These are phyloP conservation scores for Drosophila ambigua DNA, from an alignment of 1,140 invertebrate genomes.

Conservation along the genomic window DNA sequence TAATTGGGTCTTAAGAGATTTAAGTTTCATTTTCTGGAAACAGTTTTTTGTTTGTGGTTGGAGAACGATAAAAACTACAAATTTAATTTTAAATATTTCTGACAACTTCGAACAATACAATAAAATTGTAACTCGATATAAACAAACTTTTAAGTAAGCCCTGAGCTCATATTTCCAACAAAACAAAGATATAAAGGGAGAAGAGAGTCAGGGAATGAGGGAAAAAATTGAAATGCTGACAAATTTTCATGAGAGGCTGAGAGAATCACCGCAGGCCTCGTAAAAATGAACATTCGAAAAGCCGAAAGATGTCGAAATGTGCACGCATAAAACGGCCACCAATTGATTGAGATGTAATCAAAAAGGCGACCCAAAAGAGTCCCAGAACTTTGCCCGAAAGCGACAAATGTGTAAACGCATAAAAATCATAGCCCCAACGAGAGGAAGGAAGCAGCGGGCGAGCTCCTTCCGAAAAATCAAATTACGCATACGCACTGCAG, in stretches of 20 bases:
- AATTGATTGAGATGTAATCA: conserved; percentile 82
- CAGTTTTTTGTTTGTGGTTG: conserved; percentile 6
- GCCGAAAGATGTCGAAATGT: conserved; percentile 77
- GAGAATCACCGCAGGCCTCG: conserved; percentile 67
- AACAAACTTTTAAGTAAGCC: conserved; percentile 60
- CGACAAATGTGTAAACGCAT: conserved; percentile 62
- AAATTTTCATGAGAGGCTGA: conserved; percentile 58
- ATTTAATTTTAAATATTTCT: conserved; percentile 61
- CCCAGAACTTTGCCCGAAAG: conserved; percentile 4
- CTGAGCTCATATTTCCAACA: conserved; percentile 11
- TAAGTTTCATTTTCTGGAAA: no score
- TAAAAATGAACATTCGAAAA: conserved; percentile 73
- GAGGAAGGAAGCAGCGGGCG: conserved; percentile 28
- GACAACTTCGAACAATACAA: conserved; percentile 57
- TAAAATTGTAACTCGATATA: conserved; percentile 75
- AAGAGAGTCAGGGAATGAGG: background rate
- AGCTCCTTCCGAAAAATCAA: conserved; percentile 43
- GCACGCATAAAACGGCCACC: conserved; percentile 79
- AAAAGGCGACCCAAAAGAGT: conserved; percentile 47
- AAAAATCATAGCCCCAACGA: conserved; percentile 61
- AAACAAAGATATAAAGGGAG: conserved; percentile 9
- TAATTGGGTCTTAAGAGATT: background rate
- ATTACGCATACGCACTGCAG: conserved; percentile 69
- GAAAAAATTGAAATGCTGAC: conserved; percentile 63
- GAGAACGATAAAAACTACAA: conserved; percentile 19